These are phyloP conservation scores for Rhabdophis nuchalis DNA, from an alignment of 2,797 vertebrate species.

Conservation along the genomic window DNA sequence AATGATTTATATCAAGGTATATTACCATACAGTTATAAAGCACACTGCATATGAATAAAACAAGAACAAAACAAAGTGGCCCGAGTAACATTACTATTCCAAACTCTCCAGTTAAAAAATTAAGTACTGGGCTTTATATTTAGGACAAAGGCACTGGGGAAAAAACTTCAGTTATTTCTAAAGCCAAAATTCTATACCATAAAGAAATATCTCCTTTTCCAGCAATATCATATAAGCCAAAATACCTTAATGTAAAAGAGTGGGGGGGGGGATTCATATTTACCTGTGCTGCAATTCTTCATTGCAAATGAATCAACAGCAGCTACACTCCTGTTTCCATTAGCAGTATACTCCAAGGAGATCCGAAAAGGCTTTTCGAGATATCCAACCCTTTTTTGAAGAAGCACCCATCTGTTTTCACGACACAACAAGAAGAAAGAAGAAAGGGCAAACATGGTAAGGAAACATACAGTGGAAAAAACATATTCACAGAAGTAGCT, in stretches of 20 bases:
- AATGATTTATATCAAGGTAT: background rate
- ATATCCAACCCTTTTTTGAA: slow-evolving; percentile 69
- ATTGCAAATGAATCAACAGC: slow-evolving; percentile 75
- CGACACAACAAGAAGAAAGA: slow-evolving; percentile 42
- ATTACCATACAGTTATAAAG: background rate
- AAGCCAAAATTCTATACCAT: slow-evolving; percentile 4
- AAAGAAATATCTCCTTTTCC: background rate
- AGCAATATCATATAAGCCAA: slow-evolving; percentile 5
- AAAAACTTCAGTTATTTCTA: background rate
- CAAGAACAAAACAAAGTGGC: slow-evolving; percentile 16
- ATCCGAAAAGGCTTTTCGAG: slow-evolving; percentile 73
- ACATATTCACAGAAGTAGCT: background rate
- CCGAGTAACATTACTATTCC: slow-evolving; percentile 15
- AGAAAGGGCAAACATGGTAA: slow-evolving; percentile 57
- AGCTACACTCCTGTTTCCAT: slow-evolving; percentile 63
- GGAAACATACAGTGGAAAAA: slow-evolving; percentile 30
- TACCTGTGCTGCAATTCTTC: slow-evolving; percentile 79
- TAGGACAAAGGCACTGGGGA: slow-evolving; percentile 11
- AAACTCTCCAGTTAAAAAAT: slow-evolving; percentile 23
- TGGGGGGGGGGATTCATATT: background rate
- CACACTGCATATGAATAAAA: background rate
- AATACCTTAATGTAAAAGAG: background rate
- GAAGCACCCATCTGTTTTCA: slow-evolving; percentile 72
- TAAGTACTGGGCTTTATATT: slow-evolving; percentile 23
- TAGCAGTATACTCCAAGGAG: slow-evolving; percentile 70